Base-by-base conservation (phyloP, 2,113 vertebrate species). In the Nannobrachium achirus region DNA sequence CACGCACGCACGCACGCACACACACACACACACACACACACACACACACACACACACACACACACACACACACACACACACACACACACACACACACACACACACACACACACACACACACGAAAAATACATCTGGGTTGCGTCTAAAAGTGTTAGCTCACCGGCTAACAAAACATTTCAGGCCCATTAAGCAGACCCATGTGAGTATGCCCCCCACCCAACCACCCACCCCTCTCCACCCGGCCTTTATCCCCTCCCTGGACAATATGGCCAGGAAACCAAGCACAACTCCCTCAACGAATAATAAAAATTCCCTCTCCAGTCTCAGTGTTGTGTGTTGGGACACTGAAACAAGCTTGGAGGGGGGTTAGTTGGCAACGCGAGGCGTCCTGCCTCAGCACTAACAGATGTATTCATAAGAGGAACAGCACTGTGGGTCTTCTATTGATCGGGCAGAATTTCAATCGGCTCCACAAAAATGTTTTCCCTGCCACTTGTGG, bases 151-250 rank as follows among this genome's bases (percentile, higher is more conserved):
- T 68, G 76, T 86, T 84, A 83, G 73, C 83, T 90, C 85, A 82
- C 75, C 73, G 66, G 75, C 84, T 87, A 86, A 76, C 73, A 85
- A 91, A 92, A 92, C 87, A 91, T 88, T 86, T 90, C 73, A 78
- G 82, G 76, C 71, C 85, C 82, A 90, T 91, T 91, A 91, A 87
- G 78, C 76, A 61, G 75, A 68, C 81, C 81, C 64, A 79, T 82
- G 77, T 68, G 76, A 86, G 69, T 60, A 59, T 61, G 72, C 72
- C 65, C 19, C 55, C 19, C 33, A 48, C 8, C 65, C 15, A 42
- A 25, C 9, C 44, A 75, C 56, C 25, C 69, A 40, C 42, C 10
- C 64, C 62, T 11, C 16, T 62, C 75, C 25, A 33, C 3, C 69
- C 56, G 56, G 11, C 16, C n/a, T 59, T 52, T 44, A 49, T 7